Conservation (phyloP, 1,140 invertebrate genomes). For the Caenorhabditis latens region DNA sequence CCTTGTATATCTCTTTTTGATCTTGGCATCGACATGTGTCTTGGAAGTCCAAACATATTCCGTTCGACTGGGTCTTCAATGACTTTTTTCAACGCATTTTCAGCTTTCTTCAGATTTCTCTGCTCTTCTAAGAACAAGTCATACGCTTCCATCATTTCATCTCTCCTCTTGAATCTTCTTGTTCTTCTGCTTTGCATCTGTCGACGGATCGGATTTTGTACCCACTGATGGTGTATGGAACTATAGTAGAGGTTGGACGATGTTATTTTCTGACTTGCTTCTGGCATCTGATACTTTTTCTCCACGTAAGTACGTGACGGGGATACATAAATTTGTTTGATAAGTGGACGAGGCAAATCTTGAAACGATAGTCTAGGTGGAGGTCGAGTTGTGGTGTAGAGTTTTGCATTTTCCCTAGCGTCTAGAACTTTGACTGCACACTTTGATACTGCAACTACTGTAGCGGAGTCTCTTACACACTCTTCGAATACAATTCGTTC, state of each 20-base stretch:
- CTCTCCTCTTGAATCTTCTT: background rate
- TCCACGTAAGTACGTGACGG: conserved; percentile 23
- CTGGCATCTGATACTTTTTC: background rate
- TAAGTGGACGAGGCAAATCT: background rate
- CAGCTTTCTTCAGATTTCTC: conserved; percentile 45
- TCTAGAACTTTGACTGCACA: conserved; percentile 32
- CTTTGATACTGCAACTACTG: conserved; percentile 13
- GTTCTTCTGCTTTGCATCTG: background rate
- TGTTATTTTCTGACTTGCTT: background rate
- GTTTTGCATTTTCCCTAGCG: conserved; percentile 26
- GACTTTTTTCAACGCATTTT: background rate
- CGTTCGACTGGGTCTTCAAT: background rate
- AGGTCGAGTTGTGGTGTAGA: background rate
- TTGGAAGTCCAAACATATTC: conserved; percentile 28
- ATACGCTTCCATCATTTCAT: conserved; percentile 41
- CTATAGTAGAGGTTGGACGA: conserved; percentile 21
- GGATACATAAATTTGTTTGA: conserved; percentile 43
- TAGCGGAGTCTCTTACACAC: background rate
- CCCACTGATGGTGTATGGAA: background rate
- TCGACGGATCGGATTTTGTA: background rate
- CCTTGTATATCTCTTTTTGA: background rate
- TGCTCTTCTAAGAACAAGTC: conserved; percentile 32
- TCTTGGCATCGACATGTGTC: conserved; percentile 30
- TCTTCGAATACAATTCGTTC: conserved; percentile 39
- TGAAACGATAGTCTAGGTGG: background rate